Percentiles rank a stretch among this genome's conserved stretches.
Evolutionary conservation across 2,888 invertebrate species (phyloP).

Genomic region (Phaonia tiefii): DNA sequence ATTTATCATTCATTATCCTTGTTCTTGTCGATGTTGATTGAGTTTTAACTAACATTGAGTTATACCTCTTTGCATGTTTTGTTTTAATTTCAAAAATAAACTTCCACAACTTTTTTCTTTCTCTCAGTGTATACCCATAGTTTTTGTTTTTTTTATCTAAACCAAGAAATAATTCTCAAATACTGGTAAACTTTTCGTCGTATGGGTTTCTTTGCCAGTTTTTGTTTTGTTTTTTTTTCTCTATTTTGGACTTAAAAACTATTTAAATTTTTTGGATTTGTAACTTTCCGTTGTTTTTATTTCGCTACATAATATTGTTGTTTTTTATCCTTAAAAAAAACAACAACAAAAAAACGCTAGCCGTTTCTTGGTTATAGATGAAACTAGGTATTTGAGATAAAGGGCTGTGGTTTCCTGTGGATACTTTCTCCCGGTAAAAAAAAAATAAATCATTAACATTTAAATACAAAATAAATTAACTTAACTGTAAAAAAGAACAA

Average conservation of each 20-base stretch:
- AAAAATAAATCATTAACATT: too few relatives aligned
- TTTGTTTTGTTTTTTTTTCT: conserved; percentile 1
- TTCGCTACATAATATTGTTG: too few relatives aligned
- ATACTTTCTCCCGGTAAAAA: too few relatives aligned
- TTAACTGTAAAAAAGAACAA: background rate
- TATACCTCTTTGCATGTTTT: too few relatives aligned
- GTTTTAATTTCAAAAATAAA: too few relatives aligned
- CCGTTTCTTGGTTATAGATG: background rate
- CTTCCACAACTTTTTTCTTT: too few relatives aligned
- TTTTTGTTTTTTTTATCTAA: conserved; percentile 3
- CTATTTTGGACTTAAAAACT: background rate
- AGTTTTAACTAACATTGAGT: background rate
- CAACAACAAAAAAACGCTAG: background rate
- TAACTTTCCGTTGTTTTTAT: too few relatives aligned
- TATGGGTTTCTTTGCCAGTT: background rate
- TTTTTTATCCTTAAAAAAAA: conserved; percentile 4
- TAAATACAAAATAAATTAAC: too few relatives aligned
- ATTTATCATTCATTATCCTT: too few relatives aligned
- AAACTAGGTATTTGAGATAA: background rate
- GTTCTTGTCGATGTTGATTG: background rate
- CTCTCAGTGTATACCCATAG: too few relatives aligned
- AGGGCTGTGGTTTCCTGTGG: too few relatives aligned
- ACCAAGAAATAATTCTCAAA: conserved; percentile 38
- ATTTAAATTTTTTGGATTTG: conserved; percentile 2
- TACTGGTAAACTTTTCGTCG: too few relatives aligned